Percentiles rank a stretch among this genome's conserved stretches.
phyloP scores from a whole-genome alignment of 2,888 invertebrate genomes.

The Agrilus cyanescens region DNA sequence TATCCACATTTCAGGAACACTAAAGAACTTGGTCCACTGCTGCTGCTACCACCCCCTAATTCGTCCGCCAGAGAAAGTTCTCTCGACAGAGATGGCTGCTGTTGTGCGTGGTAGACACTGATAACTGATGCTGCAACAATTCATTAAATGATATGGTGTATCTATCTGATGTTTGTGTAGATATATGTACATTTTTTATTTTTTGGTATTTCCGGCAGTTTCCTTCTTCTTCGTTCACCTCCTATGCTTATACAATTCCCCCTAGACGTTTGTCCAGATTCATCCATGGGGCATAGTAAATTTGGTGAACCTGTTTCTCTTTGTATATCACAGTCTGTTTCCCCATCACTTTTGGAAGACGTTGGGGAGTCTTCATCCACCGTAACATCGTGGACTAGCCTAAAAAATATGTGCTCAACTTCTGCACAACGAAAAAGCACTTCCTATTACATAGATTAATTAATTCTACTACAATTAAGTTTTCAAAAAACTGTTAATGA shows the following conservation, averaged over 20 bases:
- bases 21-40: constrained; percentile 40
- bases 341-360: constrained; percentile 64
- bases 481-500: too few relatives aligned
- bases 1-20: constrained; percentile 64
- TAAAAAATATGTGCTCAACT: constrained; percentile 29
- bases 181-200: constrained; percentile 66
- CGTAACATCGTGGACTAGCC: constrained; percentile 73
- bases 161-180: constrained; percentile 12
- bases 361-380: constrained; percentile 72
- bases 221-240: constrained; percentile 60
- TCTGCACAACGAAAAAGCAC: too few relatives aligned
- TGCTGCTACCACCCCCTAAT: constrained; percentile 36
- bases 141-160: constrained; percentile 1
- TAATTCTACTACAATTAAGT: too few relatives aligned
- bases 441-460: too few relatives aligned
- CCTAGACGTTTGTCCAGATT: constrained; percentile 9
- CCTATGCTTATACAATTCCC: constrained; percentile 14
- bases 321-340: constrained; percentile 37
- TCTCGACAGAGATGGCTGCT: constrained; percentile 39
- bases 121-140: constrained; percentile 49
- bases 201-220: constrained; percentile 82
- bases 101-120: constrained; percentile 43
- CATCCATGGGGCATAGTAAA: constrained; percentile 11
- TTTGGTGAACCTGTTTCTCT: constrained; percentile 15
- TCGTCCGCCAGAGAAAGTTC: constrained; percentile 62